Evolutionary conservation across 2,888 invertebrate species (phyloP).

Genomic region (Pycnomerus fuliginosus): DNA sequence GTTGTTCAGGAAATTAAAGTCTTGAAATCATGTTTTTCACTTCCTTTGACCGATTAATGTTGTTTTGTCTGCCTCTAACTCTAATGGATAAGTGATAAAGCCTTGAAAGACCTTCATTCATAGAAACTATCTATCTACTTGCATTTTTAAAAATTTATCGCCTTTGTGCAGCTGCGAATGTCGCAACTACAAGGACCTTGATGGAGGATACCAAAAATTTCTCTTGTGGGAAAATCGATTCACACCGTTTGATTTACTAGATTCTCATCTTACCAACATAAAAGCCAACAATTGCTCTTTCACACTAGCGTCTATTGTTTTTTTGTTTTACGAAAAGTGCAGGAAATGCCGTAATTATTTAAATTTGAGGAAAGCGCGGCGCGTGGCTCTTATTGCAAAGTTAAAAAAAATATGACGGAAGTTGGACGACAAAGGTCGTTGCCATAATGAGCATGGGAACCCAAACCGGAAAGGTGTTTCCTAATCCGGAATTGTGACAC

Average conservation of each 20-base stretch:
- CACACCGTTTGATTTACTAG: constrained; percentile 10
- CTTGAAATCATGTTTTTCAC: too few relatives aligned
- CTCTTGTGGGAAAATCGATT: too few relatives aligned
- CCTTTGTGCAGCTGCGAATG: too few relatives aligned
- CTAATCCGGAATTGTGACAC: constrained; percentile 36
- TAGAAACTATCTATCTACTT: constrained; percentile 2
- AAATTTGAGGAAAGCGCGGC: constrained; percentile 13
- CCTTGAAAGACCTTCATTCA: constrained; percentile 10
- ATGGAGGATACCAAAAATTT: too few relatives aligned
- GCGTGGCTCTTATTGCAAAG: constrained; percentile 1
- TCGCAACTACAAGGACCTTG: too few relatives aligned
- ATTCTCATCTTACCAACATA: constrained; percentile 8
- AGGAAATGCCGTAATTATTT: constrained; percentile 8
- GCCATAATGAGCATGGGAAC: constrained; percentile 20
- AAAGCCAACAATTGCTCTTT: constrained; percentile 11
- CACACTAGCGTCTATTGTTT: constrained; percentile 3
- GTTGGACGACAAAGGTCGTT: constrained; percentile 28
- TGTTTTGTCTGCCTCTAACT: too few relatives aligned
- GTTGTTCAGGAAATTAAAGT: too few relatives aligned
- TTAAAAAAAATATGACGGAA: constrained; percentile 24
- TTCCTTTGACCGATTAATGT: too few relatives aligned
- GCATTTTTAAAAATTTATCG: too few relatives aligned
- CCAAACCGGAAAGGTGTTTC: constrained; percentile 36
- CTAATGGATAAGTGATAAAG: constrained; percentile 6
- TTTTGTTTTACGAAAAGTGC: constrained; percentile 3